These are phyloP conservation scores for Syngnathoides biaculeatus DNA, from an alignment of 2,113 vertebrate genomes.

Conservation along the genomic window DNA sequence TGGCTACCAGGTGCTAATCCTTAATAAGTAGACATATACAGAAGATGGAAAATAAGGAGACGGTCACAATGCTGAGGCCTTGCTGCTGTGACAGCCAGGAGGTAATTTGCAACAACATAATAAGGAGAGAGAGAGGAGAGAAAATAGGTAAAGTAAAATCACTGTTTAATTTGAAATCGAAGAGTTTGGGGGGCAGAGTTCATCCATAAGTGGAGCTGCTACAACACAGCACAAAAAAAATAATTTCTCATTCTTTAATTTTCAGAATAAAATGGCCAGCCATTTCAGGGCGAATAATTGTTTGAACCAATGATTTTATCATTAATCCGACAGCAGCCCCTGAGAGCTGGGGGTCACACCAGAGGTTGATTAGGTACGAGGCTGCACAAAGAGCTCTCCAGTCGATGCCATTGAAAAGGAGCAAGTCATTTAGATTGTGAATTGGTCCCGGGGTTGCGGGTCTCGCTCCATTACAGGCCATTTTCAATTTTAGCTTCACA, in stretches of 20 bases:
- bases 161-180: constrained; percentile 72
- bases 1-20: constrained; percentile 22
- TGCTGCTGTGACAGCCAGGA: constrained; percentile 60
- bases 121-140: constrained; percentile 23
- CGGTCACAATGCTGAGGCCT: constrained; percentile 45
- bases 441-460: constrained; percentile 94
- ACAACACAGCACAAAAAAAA: constrained; percentile 78
- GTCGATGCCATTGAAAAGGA: constrained; percentile 99
- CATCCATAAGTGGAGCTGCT: constrained; percentile 88
- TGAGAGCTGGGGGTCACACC: constrained; percentile 96
- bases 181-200: constrained; percentile 84
- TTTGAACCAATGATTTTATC: constrained; percentile 99
- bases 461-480: constrained; percentile 99
- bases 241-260: constrained; percentile 99
- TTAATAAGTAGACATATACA: constrained; percentile 25
- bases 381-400: constrained; percentile 95
- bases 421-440: constrained; percentile 99
- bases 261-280: constrained; percentile 94
- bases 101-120: constrained; percentile 63
- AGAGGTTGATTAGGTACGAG: constrained; percentile 99
- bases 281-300: constrained; percentile 99
- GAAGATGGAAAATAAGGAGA: constrained; percentile 32
- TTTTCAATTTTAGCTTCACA: constrained; percentile 99
- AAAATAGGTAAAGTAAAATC: constrained; percentile 70
- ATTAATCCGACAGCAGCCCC: constrained; percentile 97